Evolutionary conservation across 2,888 invertebrate species (phyloP).

Genomic region (Tanaodytes sp.): DNA sequence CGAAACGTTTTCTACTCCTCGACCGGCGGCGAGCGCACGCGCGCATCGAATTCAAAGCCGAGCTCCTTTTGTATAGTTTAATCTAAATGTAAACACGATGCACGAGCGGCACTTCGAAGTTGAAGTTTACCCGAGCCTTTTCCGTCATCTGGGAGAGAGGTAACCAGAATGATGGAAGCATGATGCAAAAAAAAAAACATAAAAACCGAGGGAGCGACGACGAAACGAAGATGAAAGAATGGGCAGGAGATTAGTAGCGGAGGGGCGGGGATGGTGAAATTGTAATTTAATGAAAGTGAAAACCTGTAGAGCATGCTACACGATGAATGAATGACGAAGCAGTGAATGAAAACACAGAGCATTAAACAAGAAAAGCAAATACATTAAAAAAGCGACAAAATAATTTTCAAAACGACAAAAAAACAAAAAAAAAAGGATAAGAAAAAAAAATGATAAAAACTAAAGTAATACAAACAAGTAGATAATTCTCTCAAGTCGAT

Average conservation of each 20-base stretch:
- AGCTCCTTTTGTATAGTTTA: constrained; percentile 69
- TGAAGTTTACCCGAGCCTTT: constrained; percentile 61
- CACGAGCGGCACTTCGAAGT: constrained; percentile 68
- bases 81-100: constrained; percentile 65
- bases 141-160: too few species aligned
- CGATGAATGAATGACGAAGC: constrained; percentile 1
- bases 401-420: constrained; percentile 41
- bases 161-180: too few species aligned
- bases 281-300: too few species aligned
- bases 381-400: too few species aligned
- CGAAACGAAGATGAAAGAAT: too few species aligned
- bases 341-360: too few species aligned
- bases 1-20: constrained; percentile 65
- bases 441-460: constrained; percentile 14
- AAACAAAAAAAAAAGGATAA: constrained; percentile 22
- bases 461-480: constrained; percentile 47
- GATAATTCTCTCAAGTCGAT: constrained; percentile 64
- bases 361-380: too few species aligned
- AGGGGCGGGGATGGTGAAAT: too few species aligned
- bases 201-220: too few species aligned
- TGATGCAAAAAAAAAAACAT: too few species aligned
- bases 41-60: constrained; percentile 15
- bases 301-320: constrained; percentile 50
- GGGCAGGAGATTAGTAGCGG: too few species aligned
- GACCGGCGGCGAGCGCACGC: too few species aligned